Percentiles rank a stretch among this genome's conserved stretches.
phyloP scores from a whole-genome alignment of 2,797 vertebrate genomes.

The Cryptoblepharus egeriae region DNA sequence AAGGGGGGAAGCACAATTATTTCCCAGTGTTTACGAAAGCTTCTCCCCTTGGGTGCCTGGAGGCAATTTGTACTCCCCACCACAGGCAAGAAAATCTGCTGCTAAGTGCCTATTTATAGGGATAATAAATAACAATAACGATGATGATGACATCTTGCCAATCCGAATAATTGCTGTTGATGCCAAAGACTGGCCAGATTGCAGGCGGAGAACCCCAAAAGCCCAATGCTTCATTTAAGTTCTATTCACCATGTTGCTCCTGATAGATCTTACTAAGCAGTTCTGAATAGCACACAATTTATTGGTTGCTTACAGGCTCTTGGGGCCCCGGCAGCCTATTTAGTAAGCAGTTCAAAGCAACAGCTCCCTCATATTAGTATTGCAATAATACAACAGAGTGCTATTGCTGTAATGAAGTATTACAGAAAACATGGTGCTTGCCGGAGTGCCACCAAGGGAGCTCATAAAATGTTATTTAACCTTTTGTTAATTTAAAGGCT shows the following conservation, averaged over 20 bases:
- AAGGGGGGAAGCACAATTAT: not conserved
- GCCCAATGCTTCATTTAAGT: conserved; percentile 36
- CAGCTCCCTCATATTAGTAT: conserved; percentile 62
- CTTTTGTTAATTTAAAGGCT: conserved; percentile 75
- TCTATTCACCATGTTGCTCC: conserved; percentile 20
- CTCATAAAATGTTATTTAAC: conserved; percentile 73
- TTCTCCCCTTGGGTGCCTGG: not conserved
- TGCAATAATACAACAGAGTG: conserved; percentile 60
- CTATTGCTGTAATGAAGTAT: conserved; percentile 69
- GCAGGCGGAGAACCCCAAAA: conserved; percentile 35
- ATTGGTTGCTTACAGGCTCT: conserved; percentile 53
- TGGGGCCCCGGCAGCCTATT: conserved; percentile 50
- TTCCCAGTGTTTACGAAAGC: not conserved
- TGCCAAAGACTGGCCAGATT: conserved; percentile 28
- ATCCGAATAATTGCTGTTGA: conserved; percentile 44
- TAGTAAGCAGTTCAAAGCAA: conserved; percentile 62
- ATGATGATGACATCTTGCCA: no score
- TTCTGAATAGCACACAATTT: conserved; percentile 53
- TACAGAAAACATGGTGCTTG: conserved; percentile 57
- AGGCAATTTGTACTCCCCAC: not conserved
- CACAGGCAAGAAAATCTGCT: not conserved
- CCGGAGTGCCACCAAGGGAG: conserved; percentile 63
- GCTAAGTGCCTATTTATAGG: not conserved
- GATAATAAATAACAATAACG: no score
- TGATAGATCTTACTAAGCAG: conserved; percentile 48